Percentiles rank a stretch among this genome's conserved stretches.
Conservation (phyloP, 2,113 vertebrate species). For the Phoxinus phoxinus region DNA sequence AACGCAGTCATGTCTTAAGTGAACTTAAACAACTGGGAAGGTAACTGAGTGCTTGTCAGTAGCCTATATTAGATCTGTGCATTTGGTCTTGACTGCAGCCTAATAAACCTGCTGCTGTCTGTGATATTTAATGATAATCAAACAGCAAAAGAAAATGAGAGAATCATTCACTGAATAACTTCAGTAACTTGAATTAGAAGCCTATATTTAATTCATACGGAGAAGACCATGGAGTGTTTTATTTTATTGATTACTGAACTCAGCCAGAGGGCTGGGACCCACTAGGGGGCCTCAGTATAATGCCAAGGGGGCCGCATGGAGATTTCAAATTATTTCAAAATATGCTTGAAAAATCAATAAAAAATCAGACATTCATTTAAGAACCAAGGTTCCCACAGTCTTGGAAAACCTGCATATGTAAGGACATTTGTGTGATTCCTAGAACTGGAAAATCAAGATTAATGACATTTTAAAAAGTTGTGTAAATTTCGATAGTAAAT, state of each 20-base stretch:
- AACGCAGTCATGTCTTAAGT: no score
- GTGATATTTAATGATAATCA: no score
- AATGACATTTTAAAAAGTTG: not conserved
- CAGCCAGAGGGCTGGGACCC: not conserved
- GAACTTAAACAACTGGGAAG: no score
- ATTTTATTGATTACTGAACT: not conserved
- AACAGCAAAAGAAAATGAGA: no score
- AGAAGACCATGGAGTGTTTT: no score
- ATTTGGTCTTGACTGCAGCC: no score
- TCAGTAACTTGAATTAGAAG: no score
- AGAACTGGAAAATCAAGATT: not conserved
- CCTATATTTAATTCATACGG: no score
- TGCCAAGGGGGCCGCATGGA: not conserved
- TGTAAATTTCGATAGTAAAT: not conserved
- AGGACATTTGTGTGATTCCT: not conserved
- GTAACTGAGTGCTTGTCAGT: no score
- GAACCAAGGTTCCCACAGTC: not conserved
- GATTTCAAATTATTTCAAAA: not conserved
- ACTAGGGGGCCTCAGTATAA: not conserved
- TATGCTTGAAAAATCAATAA: not conserved
- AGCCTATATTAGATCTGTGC: no score
- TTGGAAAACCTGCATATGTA: not conserved
- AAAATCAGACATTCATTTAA: not conserved
- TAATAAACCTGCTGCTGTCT: no score
- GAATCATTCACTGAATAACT: no score